phyloP scores from a whole-genome alignment of 2,113 vertebrate species.

The Nematolebias whitei region DNA sequence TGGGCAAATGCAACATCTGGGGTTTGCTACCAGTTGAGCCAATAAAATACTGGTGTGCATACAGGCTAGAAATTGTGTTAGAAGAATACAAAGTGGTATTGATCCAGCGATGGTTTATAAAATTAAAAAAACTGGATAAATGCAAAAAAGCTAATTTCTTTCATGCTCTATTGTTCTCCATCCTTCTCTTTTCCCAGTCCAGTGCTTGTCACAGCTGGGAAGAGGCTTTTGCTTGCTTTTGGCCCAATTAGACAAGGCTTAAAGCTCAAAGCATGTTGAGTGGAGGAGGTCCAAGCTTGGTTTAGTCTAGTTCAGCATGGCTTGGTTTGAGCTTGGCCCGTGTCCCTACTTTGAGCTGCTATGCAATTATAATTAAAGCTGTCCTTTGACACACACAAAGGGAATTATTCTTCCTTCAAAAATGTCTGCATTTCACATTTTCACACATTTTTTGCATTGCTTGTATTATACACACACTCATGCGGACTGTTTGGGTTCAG shows the following conservation, averaged over 20 bases:
- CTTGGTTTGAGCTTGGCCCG: constrained; percentile 63
- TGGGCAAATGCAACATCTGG: constrained; percentile 59
- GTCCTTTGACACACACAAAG: constrained; percentile 66
- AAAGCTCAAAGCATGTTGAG: constrained; percentile 70
- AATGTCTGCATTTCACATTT: constrained; percentile 53
- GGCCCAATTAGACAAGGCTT: constrained; percentile 78
- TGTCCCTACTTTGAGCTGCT: constrained; percentile 67
- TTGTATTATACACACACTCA: constrained; percentile 31
- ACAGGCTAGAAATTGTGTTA: constrained; percentile 19
- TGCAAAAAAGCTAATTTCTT: constrained; percentile 16
- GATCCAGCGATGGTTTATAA: constrained; percentile 53
- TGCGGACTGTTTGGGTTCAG: constrained; percentile 57
- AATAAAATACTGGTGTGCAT: constrained; percentile 46
- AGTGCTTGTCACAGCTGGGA: constrained; percentile 70
- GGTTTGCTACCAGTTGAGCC: constrained; percentile 49
- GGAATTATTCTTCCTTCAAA: constrained; percentile 52
- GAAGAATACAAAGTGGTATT: constrained; percentile 60
- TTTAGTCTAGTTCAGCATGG: constrained; percentile 76
- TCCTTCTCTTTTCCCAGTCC: constrained; percentile 60
- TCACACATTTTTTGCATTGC: constrained; percentile 28
- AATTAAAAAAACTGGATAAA: constrained; percentile 42
- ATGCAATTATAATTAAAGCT: constrained; percentile 76
- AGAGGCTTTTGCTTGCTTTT: constrained; percentile 68
- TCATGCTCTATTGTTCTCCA: constrained; percentile 22
- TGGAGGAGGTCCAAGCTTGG: constrained; percentile 63